A percentile compares a stretch with the other conserved stretches of the same genome.
These are phyloP conservation scores for Oophaga pumilio DNA, from an alignment of 2,113 vertebrate species.

Conservation along the genomic window DNA sequence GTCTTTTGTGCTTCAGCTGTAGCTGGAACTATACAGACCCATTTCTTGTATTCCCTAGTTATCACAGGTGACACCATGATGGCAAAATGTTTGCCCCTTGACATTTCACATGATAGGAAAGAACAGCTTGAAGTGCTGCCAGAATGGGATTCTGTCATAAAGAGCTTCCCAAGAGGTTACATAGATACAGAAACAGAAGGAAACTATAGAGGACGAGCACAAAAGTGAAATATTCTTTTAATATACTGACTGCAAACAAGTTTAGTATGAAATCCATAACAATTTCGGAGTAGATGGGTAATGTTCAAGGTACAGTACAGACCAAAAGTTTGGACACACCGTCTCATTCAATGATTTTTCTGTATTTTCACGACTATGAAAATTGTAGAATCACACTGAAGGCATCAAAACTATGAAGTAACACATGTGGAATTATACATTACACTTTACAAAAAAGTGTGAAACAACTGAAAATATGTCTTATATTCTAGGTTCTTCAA, in stretches of 20 bases:
- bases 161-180: conserved; percentile 21
- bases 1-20: not conserved
- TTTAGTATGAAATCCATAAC: not conserved
- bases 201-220: not conserved
- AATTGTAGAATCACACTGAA: too few relatives aligned
- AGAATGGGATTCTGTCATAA: conserved; percentile 42
- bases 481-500: too few relatives aligned
- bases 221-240: not conserved
- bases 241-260: not conserved
- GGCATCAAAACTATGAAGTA: too few relatives aligned
- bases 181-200: conserved; percentile 3
- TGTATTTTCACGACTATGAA: too few relatives aligned
- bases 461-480: too few relatives aligned
- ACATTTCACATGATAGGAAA: conserved; percentile 46
- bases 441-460: too few relatives aligned
- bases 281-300: not conserved
- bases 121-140: conserved; percentile 42
- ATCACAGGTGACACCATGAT: conserved; percentile 48
- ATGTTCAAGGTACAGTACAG: not conserved
- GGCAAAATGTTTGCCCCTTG: conserved; percentile 41
- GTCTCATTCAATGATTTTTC: too few relatives aligned
- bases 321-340: too few relatives aligned
- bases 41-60: conserved; percentile 44
- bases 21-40: conserved; percentile 13
- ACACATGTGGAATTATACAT: too few relatives aligned